A percentile compares a stretch with the other conserved stretches of the same genome.
Evolutionary conservation across 1,140 invertebrate genomes (phyloP).

Genomic region (Zaprionus vittiger): DNA sequence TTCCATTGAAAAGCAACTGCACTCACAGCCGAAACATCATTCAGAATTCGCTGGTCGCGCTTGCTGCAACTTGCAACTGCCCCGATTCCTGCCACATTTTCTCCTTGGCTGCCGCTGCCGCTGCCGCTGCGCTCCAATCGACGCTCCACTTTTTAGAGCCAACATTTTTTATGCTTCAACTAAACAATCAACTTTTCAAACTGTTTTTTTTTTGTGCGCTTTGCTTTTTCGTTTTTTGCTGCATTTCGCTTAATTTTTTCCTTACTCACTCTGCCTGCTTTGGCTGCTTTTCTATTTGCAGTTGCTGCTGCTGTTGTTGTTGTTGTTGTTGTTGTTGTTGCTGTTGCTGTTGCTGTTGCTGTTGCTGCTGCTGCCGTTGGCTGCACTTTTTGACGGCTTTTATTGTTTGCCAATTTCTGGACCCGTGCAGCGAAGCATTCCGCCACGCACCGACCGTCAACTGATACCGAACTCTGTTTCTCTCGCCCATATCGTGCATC

Average conservation of each 20-base stretch:
- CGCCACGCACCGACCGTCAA: conserved; percentile 67
- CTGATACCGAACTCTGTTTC: conserved; percentile 40
- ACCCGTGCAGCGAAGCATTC: conserved; percentile 73
- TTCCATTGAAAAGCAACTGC: conserved; percentile 20
- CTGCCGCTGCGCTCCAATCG: conserved; percentile 66
- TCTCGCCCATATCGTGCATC: conserved; percentile 15
- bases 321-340: conserved; percentile 21
- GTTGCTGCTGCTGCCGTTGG: conserved; percentile 34
- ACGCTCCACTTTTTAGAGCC: conserved; percentile 76
- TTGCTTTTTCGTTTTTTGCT: conserved; percentile 40
- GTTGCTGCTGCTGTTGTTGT: conserved; percentile 15
- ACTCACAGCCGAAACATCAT: conserved; percentile 34
- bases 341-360: conserved; percentile 1
- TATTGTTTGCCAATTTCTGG: conserved; percentile 83
- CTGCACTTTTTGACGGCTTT: conserved; percentile 83
- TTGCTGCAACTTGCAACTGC: conserved; percentile 45
- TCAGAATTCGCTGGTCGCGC: conserved; percentile 51
- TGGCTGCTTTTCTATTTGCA: conserved; percentile 59
- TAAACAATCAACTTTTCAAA: conserved; percentile 83
- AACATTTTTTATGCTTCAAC: conserved; percentile 79
- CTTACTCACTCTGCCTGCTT: conserved; percentile 27
- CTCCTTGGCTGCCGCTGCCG: conserved; percentile 46
- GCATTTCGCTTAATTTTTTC: conserved; percentile 41
- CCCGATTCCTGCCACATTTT: conserved; percentile 31
- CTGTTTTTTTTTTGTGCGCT: conserved; percentile 62